These are phyloP conservation scores for Antheraea yamamai DNA, from an alignment of 2,888 invertebrate species.

Conservation along the genomic window DNA sequence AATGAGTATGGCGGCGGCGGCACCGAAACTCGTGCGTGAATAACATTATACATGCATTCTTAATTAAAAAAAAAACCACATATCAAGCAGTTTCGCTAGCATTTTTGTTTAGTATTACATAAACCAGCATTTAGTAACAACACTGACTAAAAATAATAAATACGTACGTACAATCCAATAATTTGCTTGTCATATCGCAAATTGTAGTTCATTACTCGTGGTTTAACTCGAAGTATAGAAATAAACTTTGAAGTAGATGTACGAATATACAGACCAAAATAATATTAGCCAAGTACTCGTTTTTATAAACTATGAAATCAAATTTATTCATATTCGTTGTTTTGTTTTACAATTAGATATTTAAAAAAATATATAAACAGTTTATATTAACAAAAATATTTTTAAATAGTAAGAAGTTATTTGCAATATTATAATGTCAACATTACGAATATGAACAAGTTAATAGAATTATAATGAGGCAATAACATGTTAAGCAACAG, in stretches of 20 bases:
- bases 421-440: background rate
- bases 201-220: background rate
- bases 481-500: constrained; percentile 17
- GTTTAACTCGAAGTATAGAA: constrained; percentile 3
- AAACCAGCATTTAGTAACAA: constrained; percentile 14
- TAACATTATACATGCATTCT: constrained; percentile 26
- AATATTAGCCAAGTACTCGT: background rate
- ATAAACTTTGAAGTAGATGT: background rate
- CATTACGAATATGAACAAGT: constrained; percentile 20
- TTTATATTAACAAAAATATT: background rate
- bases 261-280: background rate
- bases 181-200: background rate
- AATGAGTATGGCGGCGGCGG: constrained; percentile 72
- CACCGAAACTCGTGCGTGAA: constrained; percentile 36
- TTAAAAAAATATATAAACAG: background rate
- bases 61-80: constrained; percentile 24
- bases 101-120: constrained; percentile 15
- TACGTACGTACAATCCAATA: background rate
- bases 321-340: background rate
- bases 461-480: background rate
- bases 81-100: constrained; percentile 19
- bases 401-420: background rate
- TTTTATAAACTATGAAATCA: background rate
- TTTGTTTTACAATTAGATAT: background rate
- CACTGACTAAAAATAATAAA: constrained; percentile 3